These are phyloP conservation scores for Tetramorium alpestre DNA, from an alignment of 1,140 invertebrate genomes.

Conservation along the genomic window DNA sequence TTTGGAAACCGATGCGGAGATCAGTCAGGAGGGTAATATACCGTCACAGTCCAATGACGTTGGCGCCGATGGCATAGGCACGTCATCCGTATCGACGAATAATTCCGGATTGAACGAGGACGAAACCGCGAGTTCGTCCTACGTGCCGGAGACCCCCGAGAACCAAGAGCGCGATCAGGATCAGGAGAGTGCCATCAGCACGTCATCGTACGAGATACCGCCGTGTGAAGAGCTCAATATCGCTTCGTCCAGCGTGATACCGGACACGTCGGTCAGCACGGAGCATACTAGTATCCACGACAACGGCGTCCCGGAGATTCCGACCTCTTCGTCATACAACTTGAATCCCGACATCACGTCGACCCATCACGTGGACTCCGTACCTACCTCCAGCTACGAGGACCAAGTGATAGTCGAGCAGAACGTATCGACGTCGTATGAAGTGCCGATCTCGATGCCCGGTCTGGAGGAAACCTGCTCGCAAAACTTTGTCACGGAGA, in stretches of 20 bases:
- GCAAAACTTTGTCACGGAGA: conserved; percentile 83
- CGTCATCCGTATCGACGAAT: conserved; percentile 79
- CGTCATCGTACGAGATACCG: conserved; percentile 84
- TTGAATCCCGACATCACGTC: conserved; percentile 83
- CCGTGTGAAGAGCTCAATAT: conserved; percentile 84
- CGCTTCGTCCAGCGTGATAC: conserved; percentile 81
- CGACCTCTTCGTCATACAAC: conserved; percentile 83
- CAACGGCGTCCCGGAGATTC: conserved; percentile 83
- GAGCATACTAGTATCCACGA: conserved; percentile 83
- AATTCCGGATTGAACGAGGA: conserved; percentile 82
- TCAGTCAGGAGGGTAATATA: conserved; percentile 82
- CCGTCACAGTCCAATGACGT: conserved; percentile 84
- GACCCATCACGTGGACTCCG: conserved; percentile 78
- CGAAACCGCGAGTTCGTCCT: conserved; percentile 84
- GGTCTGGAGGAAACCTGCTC: conserved; percentile 81
- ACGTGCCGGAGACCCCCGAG: conserved; percentile 84
- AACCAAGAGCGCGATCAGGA: conserved; percentile 84
- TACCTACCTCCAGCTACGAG: conserved; percentile 82
- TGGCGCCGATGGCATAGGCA: conserved; percentile 80
- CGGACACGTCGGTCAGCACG: conserved; percentile 78
- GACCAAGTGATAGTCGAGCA: conserved; percentile 82
- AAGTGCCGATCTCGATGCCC: conserved; percentile 81
- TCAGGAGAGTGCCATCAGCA: conserved; percentile 84
- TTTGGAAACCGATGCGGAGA: conserved; percentile 79
- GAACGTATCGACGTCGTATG: conserved; percentile 83